phyloP scores from a whole-genome alignment of 2,888 invertebrate species.

The Watsonalla cultraria region DNA sequence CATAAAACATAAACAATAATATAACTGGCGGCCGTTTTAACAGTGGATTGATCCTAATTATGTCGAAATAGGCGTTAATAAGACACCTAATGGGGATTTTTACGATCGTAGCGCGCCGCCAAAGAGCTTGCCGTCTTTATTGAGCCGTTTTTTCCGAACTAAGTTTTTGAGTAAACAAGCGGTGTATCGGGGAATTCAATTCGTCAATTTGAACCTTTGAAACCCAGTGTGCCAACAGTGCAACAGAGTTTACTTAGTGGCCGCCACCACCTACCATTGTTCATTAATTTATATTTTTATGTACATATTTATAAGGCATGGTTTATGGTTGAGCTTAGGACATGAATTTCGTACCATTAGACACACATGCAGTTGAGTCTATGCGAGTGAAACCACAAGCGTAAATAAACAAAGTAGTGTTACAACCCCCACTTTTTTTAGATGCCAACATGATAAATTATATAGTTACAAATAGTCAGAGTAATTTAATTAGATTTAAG shows the following conservation, averaged over 20 bases:
- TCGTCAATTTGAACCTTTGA: constrained; percentile 47
- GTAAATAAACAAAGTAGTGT: no score
- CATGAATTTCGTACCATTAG: no score
- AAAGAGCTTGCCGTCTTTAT: constrained; percentile 71
- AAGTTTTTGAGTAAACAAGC: constrained; percentile 71
- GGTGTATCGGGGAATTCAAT: constrained; percentile 25
- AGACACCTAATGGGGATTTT: constrained; percentile 69
- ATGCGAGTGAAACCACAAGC: no score
- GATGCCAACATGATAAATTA: no score
- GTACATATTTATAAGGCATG: no score
- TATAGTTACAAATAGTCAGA: no score
- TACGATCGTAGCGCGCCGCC: constrained; percentile 61
- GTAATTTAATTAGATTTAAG: no score
- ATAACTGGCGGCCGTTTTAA: constrained; percentile 49
- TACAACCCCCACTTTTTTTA: no score
- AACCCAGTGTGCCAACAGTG: background rate
- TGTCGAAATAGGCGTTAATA: constrained; percentile 78
- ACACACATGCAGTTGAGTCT: no score
- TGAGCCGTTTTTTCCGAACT: constrained; percentile 61
- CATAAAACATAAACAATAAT: constrained; percentile 65
- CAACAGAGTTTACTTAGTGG: background rate
- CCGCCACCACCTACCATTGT: background rate
- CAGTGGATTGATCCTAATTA: constrained; percentile 72
- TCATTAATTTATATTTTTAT: background rate
- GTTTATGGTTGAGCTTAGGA: no score